phyloP scores from a whole-genome alignment of 2,888 invertebrate species.

The Caenorhabditis auriculariae region DNA sequence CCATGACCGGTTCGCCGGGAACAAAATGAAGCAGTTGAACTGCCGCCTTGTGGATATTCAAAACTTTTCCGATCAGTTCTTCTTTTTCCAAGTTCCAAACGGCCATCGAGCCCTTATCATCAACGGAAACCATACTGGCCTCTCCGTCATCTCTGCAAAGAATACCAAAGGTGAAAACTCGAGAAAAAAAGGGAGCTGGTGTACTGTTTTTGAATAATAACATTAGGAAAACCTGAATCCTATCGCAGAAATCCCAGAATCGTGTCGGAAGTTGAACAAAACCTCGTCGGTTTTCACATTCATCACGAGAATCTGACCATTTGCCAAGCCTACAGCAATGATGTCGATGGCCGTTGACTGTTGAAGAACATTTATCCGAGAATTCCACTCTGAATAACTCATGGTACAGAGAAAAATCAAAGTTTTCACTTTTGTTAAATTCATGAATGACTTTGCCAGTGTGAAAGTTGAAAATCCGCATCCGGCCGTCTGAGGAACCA shows the following conservation, averaged over 20 bases:
- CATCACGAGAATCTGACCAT: conserved; percentile 81
- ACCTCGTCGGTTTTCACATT: conserved; percentile 83
- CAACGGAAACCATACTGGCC: conserved; percentile 50
- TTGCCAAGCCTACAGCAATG: conserved; percentile 80
- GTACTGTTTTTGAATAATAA: background rate
- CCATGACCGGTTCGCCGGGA: conserved; percentile 83
- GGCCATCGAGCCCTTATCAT: conserved; percentile 77
- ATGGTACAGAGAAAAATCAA: background rate
- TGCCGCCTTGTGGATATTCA: conserved; percentile 76
- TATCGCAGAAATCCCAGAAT: conserved; percentile 71
- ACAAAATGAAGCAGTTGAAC: conserved; percentile 82
- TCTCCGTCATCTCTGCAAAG: conserved; percentile 55
- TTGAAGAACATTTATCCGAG: conserved; percentile 76
- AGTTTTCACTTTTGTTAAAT: conserved; percentile 68
- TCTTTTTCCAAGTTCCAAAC: conserved; percentile 81
- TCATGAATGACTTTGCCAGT: conserved; percentile 67
- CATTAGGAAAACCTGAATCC: conserved; percentile 59
- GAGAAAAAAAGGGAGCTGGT: background rate
- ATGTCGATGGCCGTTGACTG: conserved; percentile 91
- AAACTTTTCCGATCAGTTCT: conserved; percentile 78
- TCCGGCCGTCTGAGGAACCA: conserved; percentile 45
- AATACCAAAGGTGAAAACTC: background rate
- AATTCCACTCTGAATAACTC: conserved; percentile 69
- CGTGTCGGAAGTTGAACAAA: conserved; percentile 79
- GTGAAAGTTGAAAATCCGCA: conserved; percentile 53